These are phyloP conservation scores for Aproaerema taeniolella DNA, from an alignment of 2,888 invertebrate genomes.

Conservation along the genomic window DNA sequence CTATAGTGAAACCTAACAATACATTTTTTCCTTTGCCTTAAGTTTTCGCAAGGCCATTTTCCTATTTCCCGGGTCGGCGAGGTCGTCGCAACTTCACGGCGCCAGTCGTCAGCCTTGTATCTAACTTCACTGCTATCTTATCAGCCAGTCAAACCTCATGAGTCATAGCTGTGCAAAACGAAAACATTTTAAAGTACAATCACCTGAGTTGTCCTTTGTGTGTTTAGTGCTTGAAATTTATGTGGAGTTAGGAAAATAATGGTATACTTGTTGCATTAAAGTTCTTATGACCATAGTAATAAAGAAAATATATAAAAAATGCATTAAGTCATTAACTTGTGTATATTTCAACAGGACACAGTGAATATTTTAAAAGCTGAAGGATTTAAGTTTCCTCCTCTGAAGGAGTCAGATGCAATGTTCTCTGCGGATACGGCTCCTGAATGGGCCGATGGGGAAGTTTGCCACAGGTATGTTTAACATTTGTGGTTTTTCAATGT, in stretches of 20 bases:
- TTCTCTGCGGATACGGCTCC: conserved; percentile 98
- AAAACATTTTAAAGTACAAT: conserved; percentile 22
- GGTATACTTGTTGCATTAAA: not conserved
- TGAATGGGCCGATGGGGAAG: conserved; percentile 97
- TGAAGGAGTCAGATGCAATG: conserved; percentile 99
- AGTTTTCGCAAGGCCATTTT: conserved; percentile 5
- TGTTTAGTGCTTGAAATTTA: not conserved
- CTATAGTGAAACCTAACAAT: too few relatives aligned
- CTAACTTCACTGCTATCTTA: conserved; percentile 25
- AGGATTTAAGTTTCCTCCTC: conserved; percentile 91
- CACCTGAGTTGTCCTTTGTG: conserved; percentile 24
- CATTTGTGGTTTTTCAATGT: too few relatives aligned
- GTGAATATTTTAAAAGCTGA: conserved; percentile 96
- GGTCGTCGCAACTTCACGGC: not conserved
- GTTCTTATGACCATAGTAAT: not conserved
- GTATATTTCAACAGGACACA: conserved; percentile 83
- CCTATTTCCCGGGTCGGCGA: conserved; percentile 4
- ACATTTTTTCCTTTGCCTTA: conserved; percentile 1
- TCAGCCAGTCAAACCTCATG: conserved; percentile 35
- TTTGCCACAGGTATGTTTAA: conserved; percentile 87
- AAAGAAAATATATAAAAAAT: not conserved
- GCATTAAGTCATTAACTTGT: not conserved
- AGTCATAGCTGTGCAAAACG: conserved; percentile 36
- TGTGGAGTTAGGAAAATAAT: conserved; percentile 1
- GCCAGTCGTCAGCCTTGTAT: not conserved